These are phyloP conservation scores for Pithys albifrons DNA, from an alignment of 2,113 vertebrate genomes.

Conservation along the genomic window DNA sequence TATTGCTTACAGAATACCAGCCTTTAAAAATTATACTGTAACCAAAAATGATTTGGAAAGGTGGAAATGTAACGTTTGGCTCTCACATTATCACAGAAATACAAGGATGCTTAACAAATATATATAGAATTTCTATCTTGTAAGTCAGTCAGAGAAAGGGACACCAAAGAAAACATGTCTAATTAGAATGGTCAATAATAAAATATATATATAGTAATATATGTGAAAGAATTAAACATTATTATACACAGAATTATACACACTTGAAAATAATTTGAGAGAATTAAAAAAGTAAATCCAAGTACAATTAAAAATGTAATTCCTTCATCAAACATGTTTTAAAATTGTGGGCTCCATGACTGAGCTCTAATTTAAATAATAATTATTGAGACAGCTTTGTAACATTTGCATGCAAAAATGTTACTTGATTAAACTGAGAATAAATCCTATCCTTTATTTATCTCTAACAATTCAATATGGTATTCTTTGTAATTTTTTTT, in stretches of 20 bases:
- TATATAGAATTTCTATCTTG: neutral
- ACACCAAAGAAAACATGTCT: neutral
- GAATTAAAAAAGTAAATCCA: neutral
- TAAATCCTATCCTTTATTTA: neutral
- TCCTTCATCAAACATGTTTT: neutral
- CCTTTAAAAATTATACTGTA: neutral
- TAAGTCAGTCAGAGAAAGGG: neutral
- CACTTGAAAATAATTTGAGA: neutral
- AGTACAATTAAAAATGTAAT: neutral
- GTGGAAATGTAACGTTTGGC: neutral
- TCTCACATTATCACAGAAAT: neutral
- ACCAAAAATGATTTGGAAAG: neutral
- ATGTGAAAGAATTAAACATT: neutral
- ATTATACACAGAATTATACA: neutral
- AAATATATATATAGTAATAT: neutral
- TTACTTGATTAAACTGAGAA: neutral
- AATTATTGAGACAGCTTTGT: neutral
- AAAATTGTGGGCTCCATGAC: neutral
- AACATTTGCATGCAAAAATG: neutral
- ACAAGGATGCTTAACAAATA: neutral
- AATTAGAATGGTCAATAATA: neutral
- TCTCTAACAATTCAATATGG: neutral
- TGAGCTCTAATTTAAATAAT: neutral
- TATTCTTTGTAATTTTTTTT: neutral
- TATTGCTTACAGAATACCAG: neutral